Evolutionary conservation across 2,113 vertebrate species (phyloP), one percentile per base, ranked within the genome.

Genomic region (Eleginops maclovinus): DNA sequence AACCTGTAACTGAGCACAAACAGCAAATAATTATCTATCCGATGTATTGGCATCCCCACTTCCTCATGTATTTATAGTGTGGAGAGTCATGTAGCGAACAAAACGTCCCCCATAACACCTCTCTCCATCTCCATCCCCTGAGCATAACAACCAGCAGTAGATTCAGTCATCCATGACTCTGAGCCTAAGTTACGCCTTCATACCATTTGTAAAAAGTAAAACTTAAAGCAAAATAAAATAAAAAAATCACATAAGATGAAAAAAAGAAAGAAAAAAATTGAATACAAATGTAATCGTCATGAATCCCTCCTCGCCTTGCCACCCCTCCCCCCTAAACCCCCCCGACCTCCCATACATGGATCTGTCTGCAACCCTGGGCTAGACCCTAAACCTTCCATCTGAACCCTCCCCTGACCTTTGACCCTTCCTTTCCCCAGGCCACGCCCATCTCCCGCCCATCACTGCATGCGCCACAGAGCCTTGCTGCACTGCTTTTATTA

Each of bases 291-390:
- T 90, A 81, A 80, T 85, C 53, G 44, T 77, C 78, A 85, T 85
- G 71, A 89, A 80, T 80, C 80, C 88, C 87, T 93, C 65, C 88
- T 89, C 82, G 80, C 81, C 88, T 94, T 93, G 88, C 92, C 90
- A 89, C 73, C 81, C 79, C 63, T 54, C 22, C 87, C 51, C 63
- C 46, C 59, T 8, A 26, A 73, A 69, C 83, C 79, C 71, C 70
- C 53, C 56, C 77, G 28, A 4, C 51, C 53, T 47, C 78, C 78
- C 83, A 63, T 89, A 75, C 46, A 93, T 91, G 73, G 88, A 92
- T 92, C 93, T 92, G 92, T 93, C 91, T 95, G 95, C 94, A 94
- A 93, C 87, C 94, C 94, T 94, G 94, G 94, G 94, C 94, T 92
- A 92, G 92, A 87, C 90, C 92, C 88, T 69, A 64, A 46, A 79